Evolutionary conservation across 1,140 invertebrate species (phyloP).

Genomic region (Zaprionus lachaisei): DNA sequence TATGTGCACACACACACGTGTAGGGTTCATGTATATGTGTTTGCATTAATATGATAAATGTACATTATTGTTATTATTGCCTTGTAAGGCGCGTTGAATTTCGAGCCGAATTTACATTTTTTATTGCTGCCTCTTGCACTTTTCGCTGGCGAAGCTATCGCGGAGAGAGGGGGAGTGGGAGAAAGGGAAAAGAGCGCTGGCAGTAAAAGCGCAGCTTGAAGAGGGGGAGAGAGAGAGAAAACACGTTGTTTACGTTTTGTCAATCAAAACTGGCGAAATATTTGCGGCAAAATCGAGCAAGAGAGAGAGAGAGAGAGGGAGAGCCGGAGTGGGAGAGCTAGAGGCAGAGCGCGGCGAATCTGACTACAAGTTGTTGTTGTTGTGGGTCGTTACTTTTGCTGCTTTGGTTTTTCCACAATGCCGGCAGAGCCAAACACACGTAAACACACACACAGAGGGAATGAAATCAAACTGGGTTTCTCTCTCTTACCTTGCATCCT

Average conservation of each 20-base stretch:
- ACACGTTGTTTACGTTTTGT: constrained; percentile 78
- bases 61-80: constrained; percentile 42
- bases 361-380: constrained; percentile 14
- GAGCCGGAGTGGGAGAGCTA: constrained; percentile 11
- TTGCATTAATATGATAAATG: constrained; percentile 31
- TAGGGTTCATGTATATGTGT: not conserved
- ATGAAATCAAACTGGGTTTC: constrained; percentile 12
- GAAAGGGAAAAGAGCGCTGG: constrained; percentile 15
- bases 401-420: constrained; percentile 26
- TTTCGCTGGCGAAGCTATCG: constrained; percentile 16
- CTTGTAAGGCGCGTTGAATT: constrained; percentile 52
- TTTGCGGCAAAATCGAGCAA: constrained; percentile 9
- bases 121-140: constrained; percentile 64
- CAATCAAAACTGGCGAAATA: constrained; percentile 67
- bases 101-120: constrained; percentile 56
- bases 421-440: constrained; percentile 1
- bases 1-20: constrained; percentile 14
- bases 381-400: constrained; percentile 6
- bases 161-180: not conserved
- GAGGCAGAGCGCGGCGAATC: constrained; percentile 3
- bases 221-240: constrained; percentile 27
- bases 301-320: not conserved
- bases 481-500: constrained; percentile 71
- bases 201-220: constrained; percentile 35
- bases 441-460: constrained; percentile 8